Base-by-base conservation (phyloP, 2,888 invertebrate species). In the Thymelicus acteon region DNA sequence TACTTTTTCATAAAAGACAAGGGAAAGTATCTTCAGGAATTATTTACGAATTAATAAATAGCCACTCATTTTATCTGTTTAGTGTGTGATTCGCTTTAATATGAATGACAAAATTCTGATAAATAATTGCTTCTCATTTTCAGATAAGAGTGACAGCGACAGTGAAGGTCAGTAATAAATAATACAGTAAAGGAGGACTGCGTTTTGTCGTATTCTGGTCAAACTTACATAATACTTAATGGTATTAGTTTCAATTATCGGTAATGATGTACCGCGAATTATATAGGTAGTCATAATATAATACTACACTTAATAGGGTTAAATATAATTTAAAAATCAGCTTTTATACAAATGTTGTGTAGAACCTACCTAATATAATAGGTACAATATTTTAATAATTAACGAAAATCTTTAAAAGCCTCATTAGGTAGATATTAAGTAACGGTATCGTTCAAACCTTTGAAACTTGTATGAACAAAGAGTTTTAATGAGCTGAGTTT, bases 71-170 rank as follows among this genome's bases (percentile, higher is more conserved):
- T 44, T 10, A 10, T 12, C 24, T 24, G 39, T 37, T 31, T 49
- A 31, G 54, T 44, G 37, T 54, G 61, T 57, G 66, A 52, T 39
- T 40, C 37, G 60, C 48, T 19, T 60, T 70, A 69, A 67, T 70
- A 73, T 65, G 72, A 67, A 74, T 68, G 73, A 64, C 72, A 73
- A 61, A 70, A 70, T 69, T 47, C 61, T 71, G 60, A 66, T 44
- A 61, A 37, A 66, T 15, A 47, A 57, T 57, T 37, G 57, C 52
- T 71, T 71, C 52, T 71, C 37, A 47, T 66, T 71, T 95, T 76
- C 95, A 98, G 97, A 98, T 95, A 97, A 97, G 95, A 97, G 97
- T 95, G 97, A 98, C 96, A 98, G 97, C 95, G 97, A 98, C 95
- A 98, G 97, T 94, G 97, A 98, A 95, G 97, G 97, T 94, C 97